Conservation (phyloP, 2,113 vertebrate species). For the Calyptomena viridis region DNA sequence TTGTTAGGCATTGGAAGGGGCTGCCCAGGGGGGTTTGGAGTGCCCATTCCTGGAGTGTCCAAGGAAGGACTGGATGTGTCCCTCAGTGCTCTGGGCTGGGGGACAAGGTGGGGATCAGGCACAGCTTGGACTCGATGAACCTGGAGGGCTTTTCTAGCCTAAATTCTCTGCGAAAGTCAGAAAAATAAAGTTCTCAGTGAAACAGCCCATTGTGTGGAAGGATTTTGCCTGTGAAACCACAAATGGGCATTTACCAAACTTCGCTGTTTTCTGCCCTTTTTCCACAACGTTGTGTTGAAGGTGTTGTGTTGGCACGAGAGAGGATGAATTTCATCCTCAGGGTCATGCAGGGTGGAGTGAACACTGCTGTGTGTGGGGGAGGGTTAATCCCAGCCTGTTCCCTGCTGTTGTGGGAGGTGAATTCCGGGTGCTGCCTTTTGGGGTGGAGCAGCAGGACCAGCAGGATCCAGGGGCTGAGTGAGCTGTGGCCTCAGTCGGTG, state of each 20-base stretch:
- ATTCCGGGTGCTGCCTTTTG: not conserved
- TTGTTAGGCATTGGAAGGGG: fast-evolving
- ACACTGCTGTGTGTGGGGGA: not conserved
- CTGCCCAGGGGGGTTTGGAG: not conserved
- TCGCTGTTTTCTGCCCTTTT: not conserved
- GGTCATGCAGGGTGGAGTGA: not conserved
- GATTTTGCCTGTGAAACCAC: not conserved
- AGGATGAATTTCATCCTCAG: not conserved
- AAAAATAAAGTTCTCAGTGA: not conserved
- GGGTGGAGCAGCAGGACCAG: not conserved
- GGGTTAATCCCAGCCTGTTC: not conserved
- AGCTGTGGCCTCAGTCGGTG: fast-evolving
- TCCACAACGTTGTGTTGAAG: fast-evolving
- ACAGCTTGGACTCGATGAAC: not conserved
- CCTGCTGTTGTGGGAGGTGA: not conserved
- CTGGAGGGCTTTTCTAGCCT: not conserved
- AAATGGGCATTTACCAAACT: not conserved
- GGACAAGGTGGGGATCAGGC: not conserved
- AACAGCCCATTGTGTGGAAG: not conserved
- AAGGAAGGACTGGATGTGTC: fast-evolving
- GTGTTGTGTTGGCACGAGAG: not conserved
- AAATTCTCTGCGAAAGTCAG: not conserved
- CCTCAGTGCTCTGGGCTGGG: not conserved
- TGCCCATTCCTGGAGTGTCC: not conserved
- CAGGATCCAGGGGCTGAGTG: not conserved